Base-by-base conservation (phyloP, 1,140 invertebrate genomes). In the Charaxes varanes region DNA sequence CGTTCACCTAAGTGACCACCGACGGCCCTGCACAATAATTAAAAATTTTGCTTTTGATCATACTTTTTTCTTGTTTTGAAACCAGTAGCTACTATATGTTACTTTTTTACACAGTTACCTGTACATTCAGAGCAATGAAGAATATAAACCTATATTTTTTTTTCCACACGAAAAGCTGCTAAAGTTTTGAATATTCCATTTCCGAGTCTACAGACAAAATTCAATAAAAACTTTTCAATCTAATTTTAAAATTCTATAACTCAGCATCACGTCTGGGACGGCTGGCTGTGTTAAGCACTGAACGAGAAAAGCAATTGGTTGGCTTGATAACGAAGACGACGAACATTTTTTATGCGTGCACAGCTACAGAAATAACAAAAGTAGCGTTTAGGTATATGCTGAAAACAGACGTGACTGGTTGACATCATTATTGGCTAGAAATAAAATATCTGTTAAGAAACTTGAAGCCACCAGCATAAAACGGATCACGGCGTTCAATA, bases 101-200 rank as follows among this genome's bases (percentile, higher is more conserved):
- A n/a, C n/a, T n/a, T n/a, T n/a, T n/a, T n/a, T n/a, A n/a, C n/a
- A n/a, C n/a, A n/a, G n/a, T n/a, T n/a, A n/a, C n/a, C n/a, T n/a
- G n/a, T n/a, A n/a, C n/a, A n/a, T n/a, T n/a, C n/a, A n/a, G n/a
- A n/a, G n/a, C n/a, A n/a, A n/a, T n/a, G n/a, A n/a, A n/a, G n/a
- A n/a, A n/a, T n/a, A n/a, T n/a, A n/a, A n/a, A n/a, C n/a, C n/a
- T n/a, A n/a, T n/a, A n/a, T n/a, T n/a, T n/a, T n/a, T 53, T 61
- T 15, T 58, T 66, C 62, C 44, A 66, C 64, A 57, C 53, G 58
- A 57, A 68, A 61, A 40, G 63, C 55, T 51, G 46, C 50, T 50
- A 59, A 65, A 57, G 12, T 19, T 49, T 52, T 52, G 26, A 38
- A 38, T 12, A 65, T 64, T 13, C 57, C 51, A 35, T 69, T 66